Evolutionary conservation across 2,113 vertebrate species (phyloP), one percentile per base, ranked within the genome.

Genomic region (Lonchura striata): DNA sequence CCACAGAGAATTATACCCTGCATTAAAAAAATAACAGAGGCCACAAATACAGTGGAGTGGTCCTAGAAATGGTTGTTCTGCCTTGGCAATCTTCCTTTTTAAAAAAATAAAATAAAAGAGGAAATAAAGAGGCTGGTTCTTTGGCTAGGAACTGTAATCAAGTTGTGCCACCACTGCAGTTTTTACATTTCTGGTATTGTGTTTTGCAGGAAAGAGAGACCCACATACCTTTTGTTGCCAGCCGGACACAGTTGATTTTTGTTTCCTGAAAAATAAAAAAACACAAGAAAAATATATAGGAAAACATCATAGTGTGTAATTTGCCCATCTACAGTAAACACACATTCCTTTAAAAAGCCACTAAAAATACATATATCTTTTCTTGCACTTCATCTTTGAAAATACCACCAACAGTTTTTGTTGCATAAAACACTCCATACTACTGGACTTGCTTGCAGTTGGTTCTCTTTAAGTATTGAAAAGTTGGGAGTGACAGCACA

Each of bases 221-320:
- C 64, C 90, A 98, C 98, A 53, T 99, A 99, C 99, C 99, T 99
- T 99, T 99, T 28, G 98, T 99, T 77, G 99, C 99, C 96, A 99
- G 98, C 59, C 99, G 98, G 90, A 99, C 98, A 82, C 99, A 99
- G 98, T 99, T 99, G 98, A 99, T 99, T 98, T 99, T 99, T 92
- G 98, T 99, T 97, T 99, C 99, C 99, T 99, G 98, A 50, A 95
- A 96, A 97, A 97, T 27, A 96, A 47, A 97, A 85, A 95, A 49
- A 97, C 47, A 70, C 66, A 87, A 94, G 96, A 65, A 65, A 79
- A 49, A 97, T 90, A 95, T 97, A 42, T 97, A 86, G 76, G 41
- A 95, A 59, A 81, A 81, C 61, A 82, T 97, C 79, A 95, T 56
- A 57, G 60, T 21, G 49, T 85, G 70, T 10, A 31, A 94, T 75